These are phyloP conservation scores for Nesogale talazaci DNA, from an alignment of 2,113 vertebrate genomes.

Conservation along the genomic window DNA sequence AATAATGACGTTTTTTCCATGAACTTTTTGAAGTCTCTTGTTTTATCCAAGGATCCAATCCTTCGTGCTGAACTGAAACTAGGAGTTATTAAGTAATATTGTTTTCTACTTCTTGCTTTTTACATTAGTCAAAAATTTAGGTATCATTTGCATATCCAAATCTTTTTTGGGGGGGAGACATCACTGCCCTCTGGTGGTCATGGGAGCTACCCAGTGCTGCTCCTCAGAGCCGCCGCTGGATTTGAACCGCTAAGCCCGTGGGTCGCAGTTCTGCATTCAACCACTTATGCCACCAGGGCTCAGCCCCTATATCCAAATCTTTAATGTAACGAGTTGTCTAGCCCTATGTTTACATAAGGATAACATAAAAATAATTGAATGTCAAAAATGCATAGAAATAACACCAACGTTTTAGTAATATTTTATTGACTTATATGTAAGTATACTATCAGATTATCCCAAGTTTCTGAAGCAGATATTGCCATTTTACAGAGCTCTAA, in stretches of 20 bases:
- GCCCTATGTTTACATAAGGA: not conserved
- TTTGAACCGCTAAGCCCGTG: too few species aligned
- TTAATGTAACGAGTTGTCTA: slow-evolving; percentile 2
- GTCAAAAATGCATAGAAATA: slow-evolving; percentile 19
- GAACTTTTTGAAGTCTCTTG: too few species aligned
- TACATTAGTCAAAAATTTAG: not conserved
- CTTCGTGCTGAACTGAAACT: not conserved
- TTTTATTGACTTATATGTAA: not conserved
- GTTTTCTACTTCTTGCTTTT: slow-evolving; percentile 17
- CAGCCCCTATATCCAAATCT: not conserved
- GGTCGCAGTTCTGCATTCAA: too few species aligned
- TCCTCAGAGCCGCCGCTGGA: too few species aligned
- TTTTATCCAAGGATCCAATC: not conserved
- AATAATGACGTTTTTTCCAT: too few species aligned
- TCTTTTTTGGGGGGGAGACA: too few species aligned
- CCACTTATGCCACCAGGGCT: too few species aligned
- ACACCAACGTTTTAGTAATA: slow-evolving; percentile 19
- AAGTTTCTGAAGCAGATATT: not conserved
- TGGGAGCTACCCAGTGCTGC: too few species aligned
- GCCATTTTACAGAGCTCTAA: not conserved
- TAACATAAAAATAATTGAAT: not conserved
- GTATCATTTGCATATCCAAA: not conserved
- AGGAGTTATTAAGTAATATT: not conserved
- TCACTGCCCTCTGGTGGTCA: too few species aligned
- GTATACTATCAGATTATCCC: not conserved